Evolutionary conservation across 2,797 vertebrate species (phyloP).

Genomic region (Salmo trutta): DNA sequence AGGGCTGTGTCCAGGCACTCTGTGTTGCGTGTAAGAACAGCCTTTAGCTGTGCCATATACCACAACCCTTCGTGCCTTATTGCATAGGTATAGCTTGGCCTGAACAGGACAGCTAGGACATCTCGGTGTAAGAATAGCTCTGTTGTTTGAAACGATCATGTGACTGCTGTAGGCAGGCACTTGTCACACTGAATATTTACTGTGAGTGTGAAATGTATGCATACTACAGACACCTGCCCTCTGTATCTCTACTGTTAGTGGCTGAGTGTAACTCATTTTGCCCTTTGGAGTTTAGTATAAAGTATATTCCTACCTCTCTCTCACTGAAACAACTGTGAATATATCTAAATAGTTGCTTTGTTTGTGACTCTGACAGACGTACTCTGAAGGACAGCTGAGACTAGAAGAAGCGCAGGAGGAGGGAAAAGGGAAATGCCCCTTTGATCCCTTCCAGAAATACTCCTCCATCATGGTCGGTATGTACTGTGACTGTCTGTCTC

Average conservation of each 20-base stretch:
- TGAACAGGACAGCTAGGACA: not conserved
- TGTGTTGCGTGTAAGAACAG: too few species aligned
- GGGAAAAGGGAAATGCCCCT: constrained; percentile 81
- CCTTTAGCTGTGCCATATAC: too few species aligned
- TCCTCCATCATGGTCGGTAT: constrained; percentile 80
- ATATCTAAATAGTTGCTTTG: not conserved
- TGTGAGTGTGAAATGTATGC: not conserved
- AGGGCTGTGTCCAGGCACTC: too few species aligned
- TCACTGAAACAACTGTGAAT: not conserved
- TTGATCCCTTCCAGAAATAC: constrained; percentile 80
- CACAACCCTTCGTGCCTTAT: too few species aligned
- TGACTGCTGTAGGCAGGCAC: not conserved
- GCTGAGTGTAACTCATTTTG: too few species aligned
- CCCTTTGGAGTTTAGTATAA: too few species aligned
- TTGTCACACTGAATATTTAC: constrained; percentile 5
- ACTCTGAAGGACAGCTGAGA: constrained; percentile 67
- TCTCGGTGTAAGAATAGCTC: not conserved
- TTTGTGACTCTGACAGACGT: constrained; percentile 56
- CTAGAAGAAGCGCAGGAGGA: constrained; percentile 73
- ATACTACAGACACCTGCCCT: not conserved
- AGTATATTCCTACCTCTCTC: too few species aligned
- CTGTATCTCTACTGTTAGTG: too few species aligned
- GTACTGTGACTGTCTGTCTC: constrained; percentile 47
- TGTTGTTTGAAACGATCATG: not conserved
- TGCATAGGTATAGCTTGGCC: constrained; percentile 36